phyloP scores from a whole-genome alignment of 2,797 vertebrate species.

The Kryptopterus vitreolus region DNA sequence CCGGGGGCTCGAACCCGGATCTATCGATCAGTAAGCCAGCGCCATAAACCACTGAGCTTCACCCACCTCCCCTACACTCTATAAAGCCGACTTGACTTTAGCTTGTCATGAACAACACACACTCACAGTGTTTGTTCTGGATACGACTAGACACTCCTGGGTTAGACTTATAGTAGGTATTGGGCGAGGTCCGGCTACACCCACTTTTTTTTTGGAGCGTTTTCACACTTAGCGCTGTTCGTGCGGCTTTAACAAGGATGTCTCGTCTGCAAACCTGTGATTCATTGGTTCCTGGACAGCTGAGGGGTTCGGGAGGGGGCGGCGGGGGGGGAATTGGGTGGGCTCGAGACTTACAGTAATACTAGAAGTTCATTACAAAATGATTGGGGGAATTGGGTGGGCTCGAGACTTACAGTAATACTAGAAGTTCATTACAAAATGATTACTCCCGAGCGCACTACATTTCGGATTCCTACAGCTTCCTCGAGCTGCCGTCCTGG shows the following conservation, averaged over 20 bases:
- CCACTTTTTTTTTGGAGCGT: not conserved
- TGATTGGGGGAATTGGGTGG: too few species aligned
- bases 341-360: conserved; percentile 28
- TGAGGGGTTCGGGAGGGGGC: conserved; percentile 45
- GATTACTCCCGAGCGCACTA: conserved; percentile 27
- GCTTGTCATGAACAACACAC: not conserved
- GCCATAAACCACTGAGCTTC: too few species aligned
- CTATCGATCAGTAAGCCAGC: too few species aligned
- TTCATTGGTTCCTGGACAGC: conserved; percentile 7
- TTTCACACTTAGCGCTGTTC: not conserved
- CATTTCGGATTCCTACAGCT: conserved; percentile 43
- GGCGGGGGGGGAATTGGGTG: too few species aligned
- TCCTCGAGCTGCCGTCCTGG: conserved; percentile 31
- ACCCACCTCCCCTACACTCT: too few species aligned
- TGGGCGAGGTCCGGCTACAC: not conserved
- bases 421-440: conserved; percentile 40
- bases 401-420: conserved; percentile 30
- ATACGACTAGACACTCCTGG: not conserved
- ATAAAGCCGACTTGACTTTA: not conserved
- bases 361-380: conserved; percentile 40
- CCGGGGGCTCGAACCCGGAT: too few species aligned
- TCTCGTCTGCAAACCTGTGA: conserved; percentile 25
- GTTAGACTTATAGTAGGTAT: not conserved
- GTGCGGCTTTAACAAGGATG: conserved; percentile 17
- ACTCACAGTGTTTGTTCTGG: not conserved